These are phyloP conservation scores for Graphium colonna DNA, from an alignment of 2,888 invertebrate species.

Conservation along the genomic window DNA sequence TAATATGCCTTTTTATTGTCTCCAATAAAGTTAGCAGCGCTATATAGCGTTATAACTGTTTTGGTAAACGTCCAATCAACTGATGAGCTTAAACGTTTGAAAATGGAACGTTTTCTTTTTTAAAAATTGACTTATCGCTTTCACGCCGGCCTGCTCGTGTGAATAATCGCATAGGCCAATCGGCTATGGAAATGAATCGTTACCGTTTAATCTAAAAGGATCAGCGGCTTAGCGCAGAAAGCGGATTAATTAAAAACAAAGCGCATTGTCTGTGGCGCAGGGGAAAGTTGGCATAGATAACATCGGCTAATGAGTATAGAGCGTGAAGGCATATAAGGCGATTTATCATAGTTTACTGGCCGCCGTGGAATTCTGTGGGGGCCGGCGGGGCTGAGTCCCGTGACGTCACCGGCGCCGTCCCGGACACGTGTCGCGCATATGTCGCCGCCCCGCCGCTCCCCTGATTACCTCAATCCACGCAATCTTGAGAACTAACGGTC, in stretches of 20 bases:
- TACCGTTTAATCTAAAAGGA: conserved; percentile 1
- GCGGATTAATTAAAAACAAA: conserved; percentile 6
- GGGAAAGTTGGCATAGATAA: conserved; percentile 9
- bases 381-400: conserved; percentile 45
- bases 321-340: no score
- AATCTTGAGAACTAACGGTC: background rate
- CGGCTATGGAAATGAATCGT: background rate
- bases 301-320: conserved; percentile 13
- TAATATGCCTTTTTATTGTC: background rate
- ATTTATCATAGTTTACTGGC: conserved; percentile 14
- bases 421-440: conserved; percentile 50
- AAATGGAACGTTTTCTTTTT: background rate
- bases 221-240: conserved; percentile 1
- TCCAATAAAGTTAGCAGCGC: background rate
- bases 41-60: background rate
- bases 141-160: background rate
- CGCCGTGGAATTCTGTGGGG: background rate
- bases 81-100: background rate
- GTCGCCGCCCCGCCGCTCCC: conserved; percentile 31
- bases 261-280: background rate
- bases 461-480: conserved; percentile 10
- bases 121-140: background rate
- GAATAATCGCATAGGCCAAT: background rate
- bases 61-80: background rate
- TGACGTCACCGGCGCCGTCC: conserved; percentile 64